These are phyloP conservation scores for Catharus ustulatus DNA, from an alignment of 2,797 vertebrate species.

Conservation along the genomic window DNA sequence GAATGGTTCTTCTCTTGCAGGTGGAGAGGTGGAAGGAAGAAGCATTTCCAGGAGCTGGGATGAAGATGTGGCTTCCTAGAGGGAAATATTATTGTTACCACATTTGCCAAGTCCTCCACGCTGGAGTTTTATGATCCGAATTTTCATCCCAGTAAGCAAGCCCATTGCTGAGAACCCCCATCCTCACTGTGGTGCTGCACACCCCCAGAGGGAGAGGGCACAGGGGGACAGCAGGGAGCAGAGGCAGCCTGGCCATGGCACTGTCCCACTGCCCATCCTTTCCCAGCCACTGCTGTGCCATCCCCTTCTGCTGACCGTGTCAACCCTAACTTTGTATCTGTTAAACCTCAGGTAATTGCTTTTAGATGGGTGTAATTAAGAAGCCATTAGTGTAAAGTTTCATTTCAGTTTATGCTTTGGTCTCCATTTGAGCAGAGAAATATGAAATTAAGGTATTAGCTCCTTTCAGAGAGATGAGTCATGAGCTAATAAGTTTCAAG, in stretches of 20 bases:
- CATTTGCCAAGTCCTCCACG: background rate
- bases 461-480: slow-evolving; percentile 76
- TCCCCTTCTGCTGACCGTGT: slow-evolving; percentile 67
- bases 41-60: background rate
- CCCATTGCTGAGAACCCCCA: background rate
- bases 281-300: slow-evolving; percentile 43
- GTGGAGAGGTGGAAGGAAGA: background rate
- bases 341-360: slow-evolving; percentile 81
- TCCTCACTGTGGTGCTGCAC: accelerated
- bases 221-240: background rate
- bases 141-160: background rate
- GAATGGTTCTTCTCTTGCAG: background rate
- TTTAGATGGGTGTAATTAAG: slow-evolving; percentile 85
- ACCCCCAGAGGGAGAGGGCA: accelerated
- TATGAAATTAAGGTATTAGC: slow-evolving; percentile 82
- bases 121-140: background rate
- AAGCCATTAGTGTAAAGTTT: slow-evolving; percentile 82
- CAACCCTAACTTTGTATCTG: slow-evolving; percentile 78
- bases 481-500: slow-evolving; percentile 76
- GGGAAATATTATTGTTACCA: background rate
- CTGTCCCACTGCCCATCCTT: background rate
- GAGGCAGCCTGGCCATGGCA: background rate
- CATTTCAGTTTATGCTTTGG: slow-evolving; percentile 79
- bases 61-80: background rate
- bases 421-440: slow-evolving; percentile 82